phyloP scores from a whole-genome alignment of 92 coral and sea anemone species.

The Porites cylindrica region DNA sequence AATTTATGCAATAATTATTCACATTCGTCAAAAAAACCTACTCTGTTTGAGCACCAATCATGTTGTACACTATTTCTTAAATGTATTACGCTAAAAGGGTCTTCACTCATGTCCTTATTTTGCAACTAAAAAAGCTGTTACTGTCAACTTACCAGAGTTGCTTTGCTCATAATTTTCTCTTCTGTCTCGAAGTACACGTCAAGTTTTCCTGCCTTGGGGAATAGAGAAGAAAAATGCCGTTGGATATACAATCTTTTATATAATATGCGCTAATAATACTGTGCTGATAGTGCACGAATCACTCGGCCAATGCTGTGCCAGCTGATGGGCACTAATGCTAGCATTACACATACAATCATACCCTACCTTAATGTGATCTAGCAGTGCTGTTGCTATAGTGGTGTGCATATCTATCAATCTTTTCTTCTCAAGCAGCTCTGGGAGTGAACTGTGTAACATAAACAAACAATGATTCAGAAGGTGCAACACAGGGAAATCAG shows the following conservation, averaged over 20 bases:
- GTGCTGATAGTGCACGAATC: background rate
- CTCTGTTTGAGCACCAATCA: background rate
- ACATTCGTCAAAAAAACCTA: too few species aligned
- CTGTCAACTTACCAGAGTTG: conserved; percentile 78
- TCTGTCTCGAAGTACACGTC: conserved; percentile 98
- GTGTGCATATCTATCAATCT: conserved; percentile 97
- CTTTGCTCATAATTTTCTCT: conserved; percentile 98
- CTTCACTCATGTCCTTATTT: background rate
- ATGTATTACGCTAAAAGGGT: background rate
- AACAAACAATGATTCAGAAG: background rate
- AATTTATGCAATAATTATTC: background rate
- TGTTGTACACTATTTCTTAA: background rate
- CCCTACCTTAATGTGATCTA: conserved; percentile 95
- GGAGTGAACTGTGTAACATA: conserved; percentile 76
- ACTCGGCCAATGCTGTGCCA: background rate
- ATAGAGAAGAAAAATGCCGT: background rate
- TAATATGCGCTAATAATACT: background rate
- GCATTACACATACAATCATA: background rate
- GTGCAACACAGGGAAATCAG: background rate
- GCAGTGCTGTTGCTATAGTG: conserved; percentile 94
- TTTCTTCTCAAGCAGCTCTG: conserved; percentile 97
- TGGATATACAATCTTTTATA: background rate
- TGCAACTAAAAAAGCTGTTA: background rate
- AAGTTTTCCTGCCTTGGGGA: conserved; percentile 86
- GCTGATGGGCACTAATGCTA: too few species aligned